These are phyloP conservation scores for Thaumetopoea pityocampa DNA, from an alignment of 1,140 invertebrate species.

Conservation along the genomic window DNA sequence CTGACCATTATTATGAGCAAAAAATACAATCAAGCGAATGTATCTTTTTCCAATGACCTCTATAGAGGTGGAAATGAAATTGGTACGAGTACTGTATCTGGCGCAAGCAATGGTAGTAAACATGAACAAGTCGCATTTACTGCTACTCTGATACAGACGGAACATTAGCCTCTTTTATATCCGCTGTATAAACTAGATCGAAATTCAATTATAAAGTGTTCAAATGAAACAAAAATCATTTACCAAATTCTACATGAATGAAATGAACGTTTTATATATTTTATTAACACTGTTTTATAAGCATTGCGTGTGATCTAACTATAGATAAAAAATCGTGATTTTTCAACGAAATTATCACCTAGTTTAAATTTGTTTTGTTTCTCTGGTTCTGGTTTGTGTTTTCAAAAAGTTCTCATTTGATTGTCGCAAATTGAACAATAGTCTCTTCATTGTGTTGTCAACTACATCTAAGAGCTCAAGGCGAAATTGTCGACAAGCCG, in stretches of 20 bases:
- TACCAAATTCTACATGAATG: too few relatives aligned
- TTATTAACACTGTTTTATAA: too few relatives aligned
- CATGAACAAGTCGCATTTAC: conserved; percentile 23
- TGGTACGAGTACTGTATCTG: conserved; percentile 28
- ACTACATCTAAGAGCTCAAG: conserved; percentile 30
- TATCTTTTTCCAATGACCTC: conserved; percentile 18
- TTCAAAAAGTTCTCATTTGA: conserved; percentile 15
- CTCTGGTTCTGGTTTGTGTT: too few relatives aligned
- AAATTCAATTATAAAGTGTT: background rate
- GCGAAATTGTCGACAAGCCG: conserved; percentile 19
- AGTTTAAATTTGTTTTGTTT: too few relatives aligned
- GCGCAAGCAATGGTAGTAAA: conserved; percentile 34
- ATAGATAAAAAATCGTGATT: conserved; percentile 17
- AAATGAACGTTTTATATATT: too few relatives aligned
- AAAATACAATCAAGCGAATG: conserved; percentile 1
- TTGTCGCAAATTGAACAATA: conserved; percentile 37
- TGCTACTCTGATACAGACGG: background rate
- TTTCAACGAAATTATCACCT: conserved; percentile 2
- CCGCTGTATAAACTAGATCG: conserved; percentile 1
- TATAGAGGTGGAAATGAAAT: conserved; percentile 46
- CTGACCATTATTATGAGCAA: conserved; percentile 10
- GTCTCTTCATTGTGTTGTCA: conserved; percentile 46
- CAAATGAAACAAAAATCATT: background rate
- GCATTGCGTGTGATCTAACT: conserved; percentile 10
- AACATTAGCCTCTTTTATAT: conserved; percentile 2